A percentile compares a stretch with the other conserved stretches of the same genome.
Conservation (phyloP, 2,113 vertebrate genomes). For the Cygnus atratus region DNA sequence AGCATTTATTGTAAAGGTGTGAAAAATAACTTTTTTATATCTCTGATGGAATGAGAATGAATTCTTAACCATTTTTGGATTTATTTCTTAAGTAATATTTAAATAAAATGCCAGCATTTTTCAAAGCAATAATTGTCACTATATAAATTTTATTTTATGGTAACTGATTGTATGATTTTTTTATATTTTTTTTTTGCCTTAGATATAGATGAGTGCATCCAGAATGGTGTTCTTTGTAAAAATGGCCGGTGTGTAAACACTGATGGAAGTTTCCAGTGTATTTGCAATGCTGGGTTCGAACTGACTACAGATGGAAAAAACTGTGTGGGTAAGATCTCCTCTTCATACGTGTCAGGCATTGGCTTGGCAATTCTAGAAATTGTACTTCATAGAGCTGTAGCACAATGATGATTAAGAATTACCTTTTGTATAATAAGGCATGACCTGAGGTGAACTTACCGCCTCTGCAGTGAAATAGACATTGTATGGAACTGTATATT, state of each 20-base stretch:
- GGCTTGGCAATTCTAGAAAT: not conserved
- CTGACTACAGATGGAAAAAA: conserved; percentile 76
- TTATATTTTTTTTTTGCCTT: not conserved
- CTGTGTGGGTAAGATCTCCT: conserved; percentile 75
- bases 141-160: not conserved
- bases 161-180: not conserved
- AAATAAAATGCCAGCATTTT: not conserved
- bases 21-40: not conserved
- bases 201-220: conserved; percentile 82
- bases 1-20: not conserved
- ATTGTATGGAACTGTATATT: not conserved
- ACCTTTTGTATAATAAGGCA: not conserved
- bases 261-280: conserved; percentile 82
- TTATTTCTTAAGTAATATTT: not conserved
- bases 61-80: not conserved
- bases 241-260: conserved; percentile 82
- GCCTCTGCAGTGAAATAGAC: not conserved
- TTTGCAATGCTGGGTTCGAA: conserved; percentile 82
- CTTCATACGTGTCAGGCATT: not conserved
- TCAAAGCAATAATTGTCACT: not conserved
- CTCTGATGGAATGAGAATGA: not conserved
- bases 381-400: not conserved
- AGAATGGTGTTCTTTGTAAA: conserved; percentile 79
- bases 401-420: not conserved
- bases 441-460: not conserved